Base-by-base conservation (phyloP, 2,888 invertebrate genomes). In the Drosophila cyrtoloma region DNA sequence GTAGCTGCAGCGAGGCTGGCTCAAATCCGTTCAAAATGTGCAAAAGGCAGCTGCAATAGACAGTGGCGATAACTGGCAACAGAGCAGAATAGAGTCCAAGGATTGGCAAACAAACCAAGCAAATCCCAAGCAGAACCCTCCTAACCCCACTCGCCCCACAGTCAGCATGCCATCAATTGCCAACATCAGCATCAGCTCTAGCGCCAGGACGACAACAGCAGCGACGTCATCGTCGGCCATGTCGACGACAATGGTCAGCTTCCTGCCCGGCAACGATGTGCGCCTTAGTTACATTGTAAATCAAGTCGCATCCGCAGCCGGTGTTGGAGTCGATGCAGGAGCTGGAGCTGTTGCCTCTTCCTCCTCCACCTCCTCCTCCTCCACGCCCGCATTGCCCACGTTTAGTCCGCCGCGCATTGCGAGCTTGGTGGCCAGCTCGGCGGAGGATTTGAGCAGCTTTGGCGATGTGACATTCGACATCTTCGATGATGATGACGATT, bases 401-500 rank as follows among this genome's bases (percentile, higher is more conserved):
- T 89, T 91, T 61, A 91, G 91, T 77, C 90, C 92, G 84, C 93
- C 93, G 50, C 90, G 90, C 50, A 92, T 93, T 69, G 92, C 89
- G 75, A 93, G 91, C 79, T 80, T 93, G 79, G 92, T 92, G 81
- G 92, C 92, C 74, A 92, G 91, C 81, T 92, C 92, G 65, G 92
- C 92, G 68, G 93, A 93, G 85, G 92, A 92, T 78, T 79, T 89
- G 79, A 87, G 84, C 85, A 88, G 85, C 70, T 92, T 92, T 82
- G 89, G 88, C 71, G 92, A 92, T 82, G 86, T 91, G 85, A 86
- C 92, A 81, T 92, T 92, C 87, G 93, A 93, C 89, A 92, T 93
- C 77, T 93, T 92, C 79, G 91, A 92, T 77, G 92, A 93, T 84
- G 92, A 92, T 81, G 92, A 92, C 89, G 93, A 93, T 90, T 91